phyloP scores from a whole-genome alignment of 2,888 invertebrate species.

The Rhagium mordax region DNA sequence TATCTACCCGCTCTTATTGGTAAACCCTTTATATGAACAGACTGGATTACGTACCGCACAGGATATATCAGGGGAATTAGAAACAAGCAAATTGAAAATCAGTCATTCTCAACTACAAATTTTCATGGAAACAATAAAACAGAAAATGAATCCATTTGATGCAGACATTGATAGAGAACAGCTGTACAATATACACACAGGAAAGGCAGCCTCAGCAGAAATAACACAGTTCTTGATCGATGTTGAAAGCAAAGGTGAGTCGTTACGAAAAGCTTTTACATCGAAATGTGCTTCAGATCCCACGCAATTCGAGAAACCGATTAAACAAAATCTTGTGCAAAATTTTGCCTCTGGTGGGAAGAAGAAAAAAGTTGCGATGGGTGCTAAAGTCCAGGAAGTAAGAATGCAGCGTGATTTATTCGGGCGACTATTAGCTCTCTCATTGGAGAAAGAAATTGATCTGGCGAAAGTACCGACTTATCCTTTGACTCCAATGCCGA shows the following conservation, averaged over 20 bases:
- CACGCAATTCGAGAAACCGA: constrained; percentile 50
- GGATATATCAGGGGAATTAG: constrained; percentile 15
- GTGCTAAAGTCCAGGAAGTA: constrained; percentile 44
- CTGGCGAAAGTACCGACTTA: constrained; percentile 43
- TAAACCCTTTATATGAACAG: neutral
- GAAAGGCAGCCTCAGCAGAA: constrained; percentile 46
- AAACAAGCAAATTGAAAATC: constrained; percentile 12
- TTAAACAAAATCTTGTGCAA: constrained; percentile 20
- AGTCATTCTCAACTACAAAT: constrained; percentile 8
- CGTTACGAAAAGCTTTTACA: constrained; percentile 51
- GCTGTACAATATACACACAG: constrained; percentile 54
- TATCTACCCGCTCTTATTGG: too few relatives aligned
- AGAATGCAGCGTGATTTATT: constrained; percentile 49
- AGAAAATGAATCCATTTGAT: constrained; percentile 43
- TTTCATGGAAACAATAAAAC: constrained; percentile 29
- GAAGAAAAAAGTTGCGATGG: constrained; percentile 38
- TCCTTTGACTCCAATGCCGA: constrained; percentile 44
- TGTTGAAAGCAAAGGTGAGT: constrained; percentile 48
- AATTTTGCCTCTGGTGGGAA: constrained; percentile 18
- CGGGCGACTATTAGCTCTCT: constrained; percentile 45
- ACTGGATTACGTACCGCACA: neutral
- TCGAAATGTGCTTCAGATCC: constrained; percentile 45
- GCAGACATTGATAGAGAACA: constrained; percentile 33
- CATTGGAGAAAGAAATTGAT: constrained; percentile 36
- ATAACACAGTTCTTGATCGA: constrained; percentile 50